phyloP scores from a whole-genome alignment of 1,140 invertebrate genomes.

The Leptonema lineaticorne region DNA sequence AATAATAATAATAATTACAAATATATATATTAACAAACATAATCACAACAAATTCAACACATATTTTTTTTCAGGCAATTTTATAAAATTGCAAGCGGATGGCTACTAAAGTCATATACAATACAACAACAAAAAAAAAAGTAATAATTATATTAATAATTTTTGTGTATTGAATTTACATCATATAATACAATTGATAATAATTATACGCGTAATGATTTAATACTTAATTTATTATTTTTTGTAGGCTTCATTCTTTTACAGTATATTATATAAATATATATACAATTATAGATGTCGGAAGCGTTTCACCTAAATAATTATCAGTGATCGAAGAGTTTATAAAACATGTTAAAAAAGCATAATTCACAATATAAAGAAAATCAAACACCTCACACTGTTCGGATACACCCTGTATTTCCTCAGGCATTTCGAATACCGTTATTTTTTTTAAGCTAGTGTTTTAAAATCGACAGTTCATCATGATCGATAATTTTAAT shows the following conservation, averaged over 20 bases:
- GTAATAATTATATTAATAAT: too few relatives aligned
- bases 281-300: too few relatives aligned
- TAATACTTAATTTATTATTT: too few relatives aligned
- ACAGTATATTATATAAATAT: too few relatives aligned
- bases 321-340: too few relatives aligned
- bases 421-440: slow-evolving; percentile 9
- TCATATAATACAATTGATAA: too few relatives aligned
- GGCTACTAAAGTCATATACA: background rate
- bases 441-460: background rate
- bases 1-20: slow-evolving; percentile 9
- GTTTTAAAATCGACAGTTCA: too few relatives aligned
- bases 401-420: slow-evolving; percentile 1
- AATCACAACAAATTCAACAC: slow-evolving; percentile 16
- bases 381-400: background rate
- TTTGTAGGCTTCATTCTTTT: too few relatives aligned
- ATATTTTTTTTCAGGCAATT: background rate
- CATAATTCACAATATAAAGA: background rate
- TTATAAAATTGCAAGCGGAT: slow-evolving; percentile 8
- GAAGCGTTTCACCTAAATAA: too few relatives aligned
- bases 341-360: slow-evolving; percentile 2
- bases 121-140: background rate
- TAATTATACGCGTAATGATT: too few relatives aligned
- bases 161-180: too few relatives aligned
- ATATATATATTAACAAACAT: background rate
- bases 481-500: too few relatives aligned